phyloP scores from a whole-genome alignment of 2,888 invertebrate species.

The Leptura quadrifasciata region DNA sequence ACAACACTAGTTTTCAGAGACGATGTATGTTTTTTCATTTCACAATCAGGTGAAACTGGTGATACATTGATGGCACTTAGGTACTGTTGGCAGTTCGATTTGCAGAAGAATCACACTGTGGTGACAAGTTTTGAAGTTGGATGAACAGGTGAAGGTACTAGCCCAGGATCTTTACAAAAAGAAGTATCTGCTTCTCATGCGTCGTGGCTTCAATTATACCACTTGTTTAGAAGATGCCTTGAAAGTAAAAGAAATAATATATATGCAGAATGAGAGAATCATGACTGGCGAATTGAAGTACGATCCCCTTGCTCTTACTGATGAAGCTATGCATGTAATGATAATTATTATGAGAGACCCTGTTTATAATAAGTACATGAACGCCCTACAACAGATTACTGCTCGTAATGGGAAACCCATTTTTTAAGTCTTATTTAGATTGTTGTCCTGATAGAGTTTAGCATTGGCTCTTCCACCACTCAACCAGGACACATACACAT shows the following conservation, averaged over 20 bases:
- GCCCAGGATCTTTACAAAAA: constrained; percentile 94
- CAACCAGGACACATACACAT: too few species aligned
- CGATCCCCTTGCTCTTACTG: constrained; percentile 97
- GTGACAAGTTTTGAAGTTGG: constrained; percentile 91
- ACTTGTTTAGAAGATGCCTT: constrained; percentile 98
- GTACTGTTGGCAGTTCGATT: constrained; percentile 99
- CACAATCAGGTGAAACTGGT: constrained; percentile 98
- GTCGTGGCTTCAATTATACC: constrained; percentile 98
- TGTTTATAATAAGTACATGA: constrained; percentile 98
- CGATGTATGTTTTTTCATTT: constrained; percentile 99
- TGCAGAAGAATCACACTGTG: constrained; percentile 99
- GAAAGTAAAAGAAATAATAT: constrained; percentile 99
- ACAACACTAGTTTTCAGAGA: constrained; percentile 99
- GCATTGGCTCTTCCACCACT: too few species aligned
- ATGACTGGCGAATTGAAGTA: constrained; percentile 99
- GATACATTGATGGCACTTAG: constrained; percentile 96
- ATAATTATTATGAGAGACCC: constrained; percentile 99
- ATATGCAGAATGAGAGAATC: constrained; percentile 99
- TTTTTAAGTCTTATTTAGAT: too few species aligned
- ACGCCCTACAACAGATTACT: constrained; percentile 95
- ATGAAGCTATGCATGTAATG: constrained; percentile 97
- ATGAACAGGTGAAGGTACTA: constrained; percentile 88
- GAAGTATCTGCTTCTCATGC: constrained; percentile 97
- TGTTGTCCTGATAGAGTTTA: too few species aligned
- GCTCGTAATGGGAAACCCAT: too few species aligned